Evolutionary conservation across 2,113 vertebrate species (phyloP).

Genomic region (Clarias gariepinus): DNA sequence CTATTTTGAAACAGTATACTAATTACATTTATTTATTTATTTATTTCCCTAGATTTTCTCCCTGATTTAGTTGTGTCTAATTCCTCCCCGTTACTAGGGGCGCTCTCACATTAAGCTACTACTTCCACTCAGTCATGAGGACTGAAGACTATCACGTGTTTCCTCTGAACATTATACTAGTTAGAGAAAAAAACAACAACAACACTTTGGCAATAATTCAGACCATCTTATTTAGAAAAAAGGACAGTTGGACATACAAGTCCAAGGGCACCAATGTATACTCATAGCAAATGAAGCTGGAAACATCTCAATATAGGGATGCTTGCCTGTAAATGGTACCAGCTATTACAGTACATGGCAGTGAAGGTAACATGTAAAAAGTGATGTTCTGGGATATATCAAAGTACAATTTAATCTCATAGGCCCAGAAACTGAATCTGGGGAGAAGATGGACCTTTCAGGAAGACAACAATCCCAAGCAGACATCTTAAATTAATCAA

Average conservation of each 20-base stretch:
- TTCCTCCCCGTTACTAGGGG: too few species aligned
- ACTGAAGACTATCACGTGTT: too few species aligned
- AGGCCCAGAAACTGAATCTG: not conserved
- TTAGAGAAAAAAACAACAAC: not conserved
- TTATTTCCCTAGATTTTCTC: too few species aligned
- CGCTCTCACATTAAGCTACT: too few species aligned
- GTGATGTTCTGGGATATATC: not conserved
- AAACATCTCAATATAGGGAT: not conserved
- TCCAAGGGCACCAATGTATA: not conserved
- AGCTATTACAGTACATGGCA: not conserved
- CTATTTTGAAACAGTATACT: not conserved
- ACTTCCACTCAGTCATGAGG: too few species aligned
- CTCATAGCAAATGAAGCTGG: not conserved
- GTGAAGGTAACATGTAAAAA: not conserved
- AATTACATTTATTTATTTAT: too few species aligned
- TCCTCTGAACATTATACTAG: not conserved
- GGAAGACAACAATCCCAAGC: not conserved
- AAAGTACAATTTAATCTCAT: not conserved
- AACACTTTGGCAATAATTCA: not conserved
- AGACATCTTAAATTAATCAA: slow-evolving; percentile 1
- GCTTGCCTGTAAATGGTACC: not conserved
- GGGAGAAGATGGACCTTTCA: not conserved
- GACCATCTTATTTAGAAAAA: not conserved
- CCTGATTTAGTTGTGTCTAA: too few species aligned
- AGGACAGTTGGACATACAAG: not conserved